These are phyloP conservation scores for Microplitis manilae DNA, from an alignment of 2,888 invertebrate genomes.

Conservation along the genomic window DNA sequence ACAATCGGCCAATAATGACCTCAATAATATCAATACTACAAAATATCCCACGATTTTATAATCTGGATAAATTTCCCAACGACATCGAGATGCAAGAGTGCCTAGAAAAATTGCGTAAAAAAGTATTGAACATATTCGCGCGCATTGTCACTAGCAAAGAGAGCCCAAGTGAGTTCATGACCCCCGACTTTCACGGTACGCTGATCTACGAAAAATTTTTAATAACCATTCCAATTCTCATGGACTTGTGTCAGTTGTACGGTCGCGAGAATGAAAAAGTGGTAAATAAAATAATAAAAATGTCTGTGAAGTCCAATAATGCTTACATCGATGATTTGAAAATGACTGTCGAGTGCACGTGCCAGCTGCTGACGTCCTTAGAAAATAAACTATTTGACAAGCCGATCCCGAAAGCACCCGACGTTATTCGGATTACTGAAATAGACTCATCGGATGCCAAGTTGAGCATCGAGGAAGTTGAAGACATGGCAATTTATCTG, in stretches of 20 bases:
- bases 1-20: conserved; percentile 78
- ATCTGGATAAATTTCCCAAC: conserved; percentile 71
- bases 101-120: conserved; percentile 74
- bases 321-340: conserved; percentile 78
- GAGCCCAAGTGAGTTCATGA: conserved; percentile 74
- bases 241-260: conserved; percentile 84
- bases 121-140: conserved; percentile 81
- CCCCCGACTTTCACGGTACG: conserved; percentile 77
- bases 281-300: conserved; percentile 77
- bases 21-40: conserved; percentile 82
- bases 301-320: conserved; percentile 79
- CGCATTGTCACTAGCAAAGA: conserved; percentile 87
- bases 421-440: conserved; percentile 58
- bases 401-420: conserved; percentile 47
- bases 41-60: conserved; percentile 81
- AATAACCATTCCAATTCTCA: conserved; percentile 86
- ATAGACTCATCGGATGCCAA: conserved; percentile 41
- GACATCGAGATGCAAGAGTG: conserved; percentile 73
- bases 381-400: not conserved
- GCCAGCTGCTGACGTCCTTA: not conserved
- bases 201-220: conserved; percentile 86
- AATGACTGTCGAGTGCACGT: not conserved
- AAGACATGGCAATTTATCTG: conserved; percentile 80
- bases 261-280: conserved; percentile 78
- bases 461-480: conserved; percentile 73